phyloP scores from a whole-genome alignment of 2,797 vertebrate genomes.

The Sebastes hubbsi region DNA sequence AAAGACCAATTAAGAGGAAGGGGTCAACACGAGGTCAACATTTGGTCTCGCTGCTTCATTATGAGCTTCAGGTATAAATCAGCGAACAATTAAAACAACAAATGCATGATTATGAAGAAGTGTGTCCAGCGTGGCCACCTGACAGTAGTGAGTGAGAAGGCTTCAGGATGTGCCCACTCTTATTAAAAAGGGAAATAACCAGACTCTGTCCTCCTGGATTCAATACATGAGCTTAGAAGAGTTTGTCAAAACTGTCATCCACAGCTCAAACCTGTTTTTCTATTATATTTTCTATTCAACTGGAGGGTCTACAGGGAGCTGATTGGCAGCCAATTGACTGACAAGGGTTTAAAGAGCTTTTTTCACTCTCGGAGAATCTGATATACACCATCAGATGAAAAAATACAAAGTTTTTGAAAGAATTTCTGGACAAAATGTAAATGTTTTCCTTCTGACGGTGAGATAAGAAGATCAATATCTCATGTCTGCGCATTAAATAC shows the following conservation, averaged over 20 bases:
- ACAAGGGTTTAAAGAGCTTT: neutral
- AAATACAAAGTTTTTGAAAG: neutral
- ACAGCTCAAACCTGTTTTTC: neutral
- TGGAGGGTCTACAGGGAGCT: neutral
- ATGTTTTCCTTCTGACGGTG: neutral
- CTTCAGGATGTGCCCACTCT: neutral
- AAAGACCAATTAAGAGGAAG: constrained; percentile 60
- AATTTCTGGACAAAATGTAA: neutral
- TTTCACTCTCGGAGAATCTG: neutral
- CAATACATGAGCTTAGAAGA: neutral
- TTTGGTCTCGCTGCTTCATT: constrained; percentile 24
- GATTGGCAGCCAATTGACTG: neutral
- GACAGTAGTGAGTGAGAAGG: neutral
- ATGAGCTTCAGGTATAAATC: constrained; percentile 24
- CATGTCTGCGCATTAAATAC: neutral
- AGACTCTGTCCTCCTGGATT: constrained; percentile 11
- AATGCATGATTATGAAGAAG: constrained; percentile 6
- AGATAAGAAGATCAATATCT: neutral
- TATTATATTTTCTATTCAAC: neutral
- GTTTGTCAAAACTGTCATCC: constrained; percentile 31
- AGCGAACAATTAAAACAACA: constrained; percentile 13
- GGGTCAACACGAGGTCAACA: constrained; percentile 18
- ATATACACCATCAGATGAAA: neutral
- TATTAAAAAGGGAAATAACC: constrained; percentile 10
- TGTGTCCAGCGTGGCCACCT: neutral